phyloP scores from a whole-genome alignment of 1,140 invertebrate genomes.

The Drosophila varians region DNA sequence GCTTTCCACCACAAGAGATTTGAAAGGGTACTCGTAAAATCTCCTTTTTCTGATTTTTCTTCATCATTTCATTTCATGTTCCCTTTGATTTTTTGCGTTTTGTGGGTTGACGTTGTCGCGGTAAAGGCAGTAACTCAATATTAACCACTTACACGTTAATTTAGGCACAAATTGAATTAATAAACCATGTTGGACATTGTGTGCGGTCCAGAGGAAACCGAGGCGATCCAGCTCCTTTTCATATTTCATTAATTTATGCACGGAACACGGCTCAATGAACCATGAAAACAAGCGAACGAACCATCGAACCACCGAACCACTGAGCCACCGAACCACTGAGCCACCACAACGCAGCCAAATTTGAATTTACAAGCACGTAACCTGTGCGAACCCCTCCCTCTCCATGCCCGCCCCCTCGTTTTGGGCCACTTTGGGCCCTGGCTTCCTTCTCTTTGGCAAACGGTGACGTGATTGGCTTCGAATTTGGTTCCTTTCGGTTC shows the following conservation, averaged over 20 bases:
- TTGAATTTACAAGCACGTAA: constrained; percentile 83
- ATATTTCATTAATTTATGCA: constrained; percentile 83
- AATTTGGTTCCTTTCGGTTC: constrained; percentile 64
- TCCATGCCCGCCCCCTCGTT: not conserved
- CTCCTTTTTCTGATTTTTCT: not conserved
- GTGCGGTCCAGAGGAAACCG: constrained; percentile 68
- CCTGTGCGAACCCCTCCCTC: constrained; percentile 33
- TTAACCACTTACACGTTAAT: constrained; percentile 83
- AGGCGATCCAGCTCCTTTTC: constrained; percentile 62
- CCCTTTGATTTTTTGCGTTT: constrained; percentile 10
- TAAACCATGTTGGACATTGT: constrained; percentile 83
- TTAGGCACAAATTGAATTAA: constrained; percentile 84
- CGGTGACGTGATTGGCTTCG: constrained; percentile 66
- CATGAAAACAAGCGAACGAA: constrained; percentile 58
- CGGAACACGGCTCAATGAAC: constrained; percentile 73
- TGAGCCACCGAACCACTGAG: constrained; percentile 1
- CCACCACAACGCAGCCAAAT: constrained; percentile 43
- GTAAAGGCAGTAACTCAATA: constrained; percentile 75
- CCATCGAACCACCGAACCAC: not conserved
- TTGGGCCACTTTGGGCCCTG: not conserved
- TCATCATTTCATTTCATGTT: not conserved
- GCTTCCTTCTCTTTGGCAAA: constrained; percentile 11
- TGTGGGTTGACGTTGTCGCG: constrained; percentile 17
- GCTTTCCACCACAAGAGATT: too few relatives aligned
- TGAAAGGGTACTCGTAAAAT: too few relatives aligned